phyloP scores from a whole-genome alignment of 2,113 vertebrate genomes.

The Junco hyemalis region DNA sequence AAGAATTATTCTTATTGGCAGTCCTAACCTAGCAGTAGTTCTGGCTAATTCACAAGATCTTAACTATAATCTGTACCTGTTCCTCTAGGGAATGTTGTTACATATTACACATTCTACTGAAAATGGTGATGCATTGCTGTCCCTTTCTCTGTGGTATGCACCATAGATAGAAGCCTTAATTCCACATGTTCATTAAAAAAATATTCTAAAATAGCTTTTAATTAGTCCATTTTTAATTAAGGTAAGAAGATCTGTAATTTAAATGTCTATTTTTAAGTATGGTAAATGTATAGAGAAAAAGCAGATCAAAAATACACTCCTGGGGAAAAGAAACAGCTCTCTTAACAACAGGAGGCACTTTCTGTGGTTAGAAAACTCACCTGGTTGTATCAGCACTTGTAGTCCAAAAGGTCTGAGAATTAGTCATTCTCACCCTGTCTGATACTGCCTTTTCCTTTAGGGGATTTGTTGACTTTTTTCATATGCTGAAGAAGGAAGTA shows the following conservation, averaged over 20 bases:
- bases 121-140: neutral
- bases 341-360: neutral
- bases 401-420: neutral
- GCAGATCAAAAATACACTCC: neutral
- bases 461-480: neutral
- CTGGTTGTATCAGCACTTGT: neutral
- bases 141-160: neutral
- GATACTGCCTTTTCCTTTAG: neutral
- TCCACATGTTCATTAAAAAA: neutral
- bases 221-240: neutral
- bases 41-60: neutral
- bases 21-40: neutral
- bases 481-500: neutral
- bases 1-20: neutral
- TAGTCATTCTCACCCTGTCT: neutral
- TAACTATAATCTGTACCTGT: neutral
- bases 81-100: neutral
- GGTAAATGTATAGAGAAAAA: neutral
- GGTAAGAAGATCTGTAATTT: neutral
- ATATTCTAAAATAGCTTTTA: neutral
- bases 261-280: neutral
- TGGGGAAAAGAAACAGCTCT: neutral
- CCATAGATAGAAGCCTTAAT: neutral
- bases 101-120: neutral
- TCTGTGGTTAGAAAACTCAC: slow-evolving; percentile 25